These are phyloP conservation scores for Drosophila falleni DNA, from an alignment of 2,888 invertebrate species.

Conservation along the genomic window DNA sequence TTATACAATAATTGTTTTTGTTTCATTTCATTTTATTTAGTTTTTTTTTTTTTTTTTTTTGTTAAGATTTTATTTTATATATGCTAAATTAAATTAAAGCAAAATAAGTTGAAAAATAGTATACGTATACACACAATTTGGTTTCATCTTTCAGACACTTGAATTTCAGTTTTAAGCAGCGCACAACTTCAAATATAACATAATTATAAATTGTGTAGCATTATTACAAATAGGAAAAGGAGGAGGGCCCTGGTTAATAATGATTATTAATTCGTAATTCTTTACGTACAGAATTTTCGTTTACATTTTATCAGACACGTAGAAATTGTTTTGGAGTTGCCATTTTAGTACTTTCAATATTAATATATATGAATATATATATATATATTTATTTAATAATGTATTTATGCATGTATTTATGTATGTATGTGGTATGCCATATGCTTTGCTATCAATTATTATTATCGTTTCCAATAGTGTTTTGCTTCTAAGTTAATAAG, in stretches of 20 bases:
- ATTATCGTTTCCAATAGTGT: slow-evolving; percentile 77
- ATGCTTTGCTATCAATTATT: slow-evolving; percentile 67
- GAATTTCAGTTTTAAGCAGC: slow-evolving; percentile 71
- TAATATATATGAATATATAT: slow-evolving; percentile 41
- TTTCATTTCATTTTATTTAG: neutral
- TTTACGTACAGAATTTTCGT: slow-evolving; percentile 51
- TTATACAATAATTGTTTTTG: slow-evolving; percentile 64
- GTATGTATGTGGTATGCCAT: slow-evolving; percentile 53
- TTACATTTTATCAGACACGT: slow-evolving; percentile 56
- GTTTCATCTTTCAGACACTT: slow-evolving; percentile 77
- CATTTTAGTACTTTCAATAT: slow-evolving; percentile 39
- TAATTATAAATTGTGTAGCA: slow-evolving; percentile 45
- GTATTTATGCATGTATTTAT: slow-evolving; percentile 27
- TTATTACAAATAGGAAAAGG: slow-evolving; percentile 43
- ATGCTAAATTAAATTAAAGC: slow-evolving; percentile 75
- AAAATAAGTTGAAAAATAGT: slow-evolving; percentile 79
- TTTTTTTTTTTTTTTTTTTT: slow-evolving; percentile 10
- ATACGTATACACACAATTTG: slow-evolving; percentile 81
- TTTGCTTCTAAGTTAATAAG: slow-evolving; percentile 64
- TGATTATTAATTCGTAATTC: slow-evolving; percentile 36
- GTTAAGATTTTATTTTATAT: slow-evolving; percentile 54
- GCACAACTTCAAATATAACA: slow-evolving; percentile 62
- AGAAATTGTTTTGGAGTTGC: slow-evolving; percentile 52
- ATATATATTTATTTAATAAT: slow-evolving; percentile 30
- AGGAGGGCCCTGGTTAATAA: slow-evolving; percentile 43